Evolutionary conservation across 1,140 invertebrate genomes (phyloP), one percentile per base, ranked within the genome.

Genomic region (Holcopasites calliopsidis): DNA sequence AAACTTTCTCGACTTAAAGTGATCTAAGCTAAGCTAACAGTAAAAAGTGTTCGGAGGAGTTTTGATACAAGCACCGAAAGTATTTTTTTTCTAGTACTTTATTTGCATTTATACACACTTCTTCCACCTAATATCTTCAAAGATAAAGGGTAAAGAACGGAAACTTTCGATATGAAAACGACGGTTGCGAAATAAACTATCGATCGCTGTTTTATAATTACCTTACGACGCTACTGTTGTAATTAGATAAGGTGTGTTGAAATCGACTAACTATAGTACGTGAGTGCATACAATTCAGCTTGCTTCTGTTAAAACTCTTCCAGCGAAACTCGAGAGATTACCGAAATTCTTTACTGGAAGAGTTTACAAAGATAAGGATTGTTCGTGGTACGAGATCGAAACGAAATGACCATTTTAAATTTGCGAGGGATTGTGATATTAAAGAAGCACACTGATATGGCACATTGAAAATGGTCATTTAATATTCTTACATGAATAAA

Each of bases 201-300:
- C 31, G 33, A 18, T 61, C 57, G 69, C 21, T 62, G 23, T 50
- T 71, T 50, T 47, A 47, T 47, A 13, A 65, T 64, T 28, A 35
- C 21, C 16, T 26, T 55, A 28, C 21, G 23, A 73, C 31, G 23
- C 47, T 65, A 65, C n/a, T 62, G 11, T 47, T 64, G 5, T 49
- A 47, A 65, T 10, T 2, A 28, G n/a, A 23, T 42, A 31, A 50
- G 13, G 11, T 40, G 33, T 40, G 7, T 33, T 68, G 38, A 49
- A 75, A 75, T 75, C 69, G 73, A 75, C 64, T 68, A 40, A n/a
- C 42, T 75, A 75, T 58, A 31, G 26, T 58, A 75, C 62, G 13
- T 31, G 35, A 33, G 23, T 58, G 13, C 16, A 50, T 61, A 28
- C 33, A 71, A 31, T 23, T 52, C 13, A 38, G 10, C 4, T 62